Evolutionary conservation across 2,888 invertebrate species (phyloP).

Genomic region (Andrena marginata): DNA sequence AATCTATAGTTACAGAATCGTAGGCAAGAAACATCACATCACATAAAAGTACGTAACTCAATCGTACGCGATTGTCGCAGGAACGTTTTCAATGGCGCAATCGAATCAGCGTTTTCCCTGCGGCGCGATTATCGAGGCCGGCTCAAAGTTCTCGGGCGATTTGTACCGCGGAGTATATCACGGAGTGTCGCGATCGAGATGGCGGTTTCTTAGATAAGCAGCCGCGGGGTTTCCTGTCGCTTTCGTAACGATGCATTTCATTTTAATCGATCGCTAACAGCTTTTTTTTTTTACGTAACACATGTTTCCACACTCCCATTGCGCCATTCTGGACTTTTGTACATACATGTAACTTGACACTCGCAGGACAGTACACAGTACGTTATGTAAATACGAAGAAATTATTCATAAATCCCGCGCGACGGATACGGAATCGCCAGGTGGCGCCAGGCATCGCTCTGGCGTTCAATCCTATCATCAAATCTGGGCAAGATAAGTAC

Average conservation of each 20-base stretch:
- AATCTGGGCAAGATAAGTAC: no score
- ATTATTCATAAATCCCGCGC: no score
- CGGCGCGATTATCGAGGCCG: neutral
- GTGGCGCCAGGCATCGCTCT: no score
- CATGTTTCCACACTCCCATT: constrained; percentile 36
- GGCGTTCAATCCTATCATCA: no score
- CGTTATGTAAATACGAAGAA: no score
- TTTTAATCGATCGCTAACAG: constrained; percentile 40
- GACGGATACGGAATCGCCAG: no score
- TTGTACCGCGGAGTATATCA: neutral
- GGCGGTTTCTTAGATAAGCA: constrained; percentile 29
- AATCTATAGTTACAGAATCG: constrained; percentile 27
- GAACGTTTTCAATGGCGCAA: constrained; percentile 53
- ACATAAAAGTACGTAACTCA: constrained; percentile 30
- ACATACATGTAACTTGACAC: constrained; percentile 7
- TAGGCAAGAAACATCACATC: constrained; percentile 45
- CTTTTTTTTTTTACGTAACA: constrained; percentile 38
- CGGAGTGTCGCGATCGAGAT: constrained; percentile 31
- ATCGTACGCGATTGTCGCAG: constrained; percentile 45
- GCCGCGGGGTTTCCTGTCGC: constrained; percentile 14
- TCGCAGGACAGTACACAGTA: constrained; percentile 3
- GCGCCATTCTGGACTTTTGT: constrained; percentile 10
- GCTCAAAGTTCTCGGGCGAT: constrained; percentile 14
- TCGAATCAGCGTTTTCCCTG: neutral
- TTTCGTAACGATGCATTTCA: constrained; percentile 54